phyloP scores from a whole-genome alignment of 2,113 vertebrate species.

The Jacana jacana region DNA sequence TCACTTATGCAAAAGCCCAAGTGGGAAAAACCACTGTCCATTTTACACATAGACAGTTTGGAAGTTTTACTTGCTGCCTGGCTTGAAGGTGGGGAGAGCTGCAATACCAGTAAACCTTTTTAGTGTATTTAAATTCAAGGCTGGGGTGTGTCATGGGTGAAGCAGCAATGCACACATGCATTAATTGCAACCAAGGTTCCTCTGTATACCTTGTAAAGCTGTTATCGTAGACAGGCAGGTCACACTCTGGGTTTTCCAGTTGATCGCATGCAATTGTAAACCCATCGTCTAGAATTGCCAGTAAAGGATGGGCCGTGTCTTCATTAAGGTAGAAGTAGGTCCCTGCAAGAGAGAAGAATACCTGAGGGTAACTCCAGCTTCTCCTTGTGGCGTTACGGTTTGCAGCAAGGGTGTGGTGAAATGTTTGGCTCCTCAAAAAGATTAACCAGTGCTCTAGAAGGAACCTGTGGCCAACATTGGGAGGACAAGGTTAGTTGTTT shows the following conservation, averaged over 20 bases:
- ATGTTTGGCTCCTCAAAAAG: neutral
- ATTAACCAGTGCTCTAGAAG: neutral
- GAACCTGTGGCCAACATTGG: neutral
- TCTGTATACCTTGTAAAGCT: slow-evolving; percentile 83
- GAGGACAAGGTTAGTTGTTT: neutral
- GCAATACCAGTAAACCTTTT: neutral
- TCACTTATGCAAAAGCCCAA: neutral
- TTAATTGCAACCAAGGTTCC: neutral
- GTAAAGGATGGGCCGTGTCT: slow-evolving; percentile 87
- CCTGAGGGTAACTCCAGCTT: neutral
- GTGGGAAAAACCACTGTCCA: fast-evolving
- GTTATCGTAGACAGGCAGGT: slow-evolving; percentile 75
- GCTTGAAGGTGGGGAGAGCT: neutral
- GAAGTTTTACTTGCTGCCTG: neutral
- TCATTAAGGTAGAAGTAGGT: slow-evolving; percentile 86
- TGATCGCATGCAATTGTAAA: slow-evolving; percentile 84
- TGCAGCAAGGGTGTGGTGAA: neutral
- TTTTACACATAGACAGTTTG: neutral
- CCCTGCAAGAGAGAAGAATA: slow-evolving; percentile 73
- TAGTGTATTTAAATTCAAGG: neutral
- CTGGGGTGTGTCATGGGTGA: fast-evolving
- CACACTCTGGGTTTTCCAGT: slow-evolving; percentile 75
- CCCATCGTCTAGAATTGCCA: slow-evolving; percentile 88
- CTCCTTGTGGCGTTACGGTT: neutral
- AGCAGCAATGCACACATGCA: neutral